Conservation (phyloP, 2,797 vertebrate genomes). For the Lepidocolaptes lacrymiger region DNA sequence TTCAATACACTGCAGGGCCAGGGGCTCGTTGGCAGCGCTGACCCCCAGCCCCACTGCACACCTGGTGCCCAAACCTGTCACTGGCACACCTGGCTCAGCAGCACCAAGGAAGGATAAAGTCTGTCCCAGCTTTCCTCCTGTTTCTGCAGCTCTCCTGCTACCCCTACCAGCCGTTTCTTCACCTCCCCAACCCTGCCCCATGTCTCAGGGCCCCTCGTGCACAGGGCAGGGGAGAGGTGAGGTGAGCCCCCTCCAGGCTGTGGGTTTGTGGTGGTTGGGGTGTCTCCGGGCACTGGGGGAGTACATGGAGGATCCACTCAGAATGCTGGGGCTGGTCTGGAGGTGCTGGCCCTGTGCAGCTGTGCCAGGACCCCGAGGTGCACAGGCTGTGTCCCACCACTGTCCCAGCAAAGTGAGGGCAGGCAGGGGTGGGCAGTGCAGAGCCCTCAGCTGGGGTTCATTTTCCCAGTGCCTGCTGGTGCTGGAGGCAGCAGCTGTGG, state of each 20-base stretch:
- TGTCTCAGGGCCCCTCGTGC: slow-evolving; percentile 7
- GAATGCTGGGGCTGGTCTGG: neutral
- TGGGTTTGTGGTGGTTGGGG: rapidly evolving
- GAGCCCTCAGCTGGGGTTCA: neutral
- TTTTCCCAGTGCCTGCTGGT: neutral
- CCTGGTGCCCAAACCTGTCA: neutral
- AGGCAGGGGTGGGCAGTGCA: neutral
- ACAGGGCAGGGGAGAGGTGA: neutral
- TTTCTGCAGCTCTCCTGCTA: neutral
- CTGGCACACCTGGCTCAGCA: rapidly evolving
- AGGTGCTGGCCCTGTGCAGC: rapidly evolving
- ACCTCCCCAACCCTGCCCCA: neutral
- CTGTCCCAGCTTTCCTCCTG: neutral
- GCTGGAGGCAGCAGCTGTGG: neutral
- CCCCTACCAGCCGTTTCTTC: neutral
- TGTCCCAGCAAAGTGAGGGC: neutral
- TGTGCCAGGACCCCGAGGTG: neutral
- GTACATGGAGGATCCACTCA: neutral
- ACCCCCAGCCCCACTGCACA: neutral
- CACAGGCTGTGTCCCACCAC: rapidly evolving
- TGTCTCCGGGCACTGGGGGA: neutral
- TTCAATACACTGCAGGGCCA: neutral
- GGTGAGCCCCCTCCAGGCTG: neutral
- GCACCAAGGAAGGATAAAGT: neutral
- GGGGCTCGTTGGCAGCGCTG: neutral